Evolutionary conservation across 2,113 vertebrate species (phyloP).

Genomic region (Megatriorchis doriae): DNA sequence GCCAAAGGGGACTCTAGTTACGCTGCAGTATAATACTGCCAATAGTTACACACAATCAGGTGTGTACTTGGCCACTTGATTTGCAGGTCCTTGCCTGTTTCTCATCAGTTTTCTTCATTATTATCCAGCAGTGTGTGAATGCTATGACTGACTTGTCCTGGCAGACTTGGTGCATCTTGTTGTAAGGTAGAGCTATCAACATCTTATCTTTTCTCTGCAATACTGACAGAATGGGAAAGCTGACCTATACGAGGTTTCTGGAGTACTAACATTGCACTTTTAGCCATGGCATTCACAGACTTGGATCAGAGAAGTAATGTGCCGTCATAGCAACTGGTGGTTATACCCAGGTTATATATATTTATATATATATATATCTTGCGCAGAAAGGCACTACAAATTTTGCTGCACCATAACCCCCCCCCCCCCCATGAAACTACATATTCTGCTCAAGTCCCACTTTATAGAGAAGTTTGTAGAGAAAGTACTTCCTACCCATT

Average conservation of each 20-base stretch:
- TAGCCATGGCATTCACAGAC: not conserved
- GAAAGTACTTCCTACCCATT: not conserved
- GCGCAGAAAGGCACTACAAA: not conserved
- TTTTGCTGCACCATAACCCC: not conserved
- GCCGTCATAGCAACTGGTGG: not conserved
- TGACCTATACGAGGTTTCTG: not conserved
- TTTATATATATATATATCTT: too few relatives aligned
- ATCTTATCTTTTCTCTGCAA: not conserved
- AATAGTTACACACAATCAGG: accelerated
- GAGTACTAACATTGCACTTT: not conserved
- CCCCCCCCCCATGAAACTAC: accelerated
- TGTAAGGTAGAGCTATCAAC: not conserved
- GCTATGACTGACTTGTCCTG: not conserved
- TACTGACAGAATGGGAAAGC: not conserved
- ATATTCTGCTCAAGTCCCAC: not conserved
- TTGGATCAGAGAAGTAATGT: not conserved
- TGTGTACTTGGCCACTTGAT: not conserved
- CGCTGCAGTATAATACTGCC: not conserved
- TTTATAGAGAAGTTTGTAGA: not conserved
- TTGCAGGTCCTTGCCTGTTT: not conserved
- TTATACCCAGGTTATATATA: not conserved
- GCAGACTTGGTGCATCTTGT: not conserved
- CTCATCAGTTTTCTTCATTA: not conserved
- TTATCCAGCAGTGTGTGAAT: not conserved
- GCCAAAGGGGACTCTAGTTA: not conserved